phyloP scores from a whole-genome alignment of 2,113 vertebrate genomes.

The Sebastes fasciatus region DNA sequence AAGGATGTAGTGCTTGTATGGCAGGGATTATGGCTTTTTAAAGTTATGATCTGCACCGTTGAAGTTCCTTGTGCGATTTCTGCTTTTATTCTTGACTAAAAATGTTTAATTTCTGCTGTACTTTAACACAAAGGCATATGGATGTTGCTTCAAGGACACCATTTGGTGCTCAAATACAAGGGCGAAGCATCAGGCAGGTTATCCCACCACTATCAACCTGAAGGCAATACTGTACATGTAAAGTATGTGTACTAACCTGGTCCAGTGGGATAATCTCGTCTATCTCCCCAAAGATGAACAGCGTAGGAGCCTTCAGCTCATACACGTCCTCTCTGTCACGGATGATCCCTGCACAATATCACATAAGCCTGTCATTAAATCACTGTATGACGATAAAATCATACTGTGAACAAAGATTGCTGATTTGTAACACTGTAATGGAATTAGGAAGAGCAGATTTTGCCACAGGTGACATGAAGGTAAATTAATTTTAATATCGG shows the following conservation, averaged over 20 bases:
- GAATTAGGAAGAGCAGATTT: neutral
- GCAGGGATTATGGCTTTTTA: neutral
- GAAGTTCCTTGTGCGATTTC: neutral
- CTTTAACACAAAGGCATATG: neutral
- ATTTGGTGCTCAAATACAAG: neutral
- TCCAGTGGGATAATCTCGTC: slow-evolving; percentile 82
- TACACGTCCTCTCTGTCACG: slow-evolving; percentile 80
- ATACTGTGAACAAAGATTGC: neutral
- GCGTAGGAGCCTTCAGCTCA: slow-evolving; percentile 81
- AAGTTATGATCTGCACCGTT: neutral
- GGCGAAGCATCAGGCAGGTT: too few relatives aligned
- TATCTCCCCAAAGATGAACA: slow-evolving; percentile 90
- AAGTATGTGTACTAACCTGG: slow-evolving; percentile 72
- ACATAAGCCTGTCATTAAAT: slow-evolving; percentile 12
- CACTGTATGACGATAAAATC: neutral
- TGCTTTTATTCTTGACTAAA: neutral
- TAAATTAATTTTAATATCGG: neutral
- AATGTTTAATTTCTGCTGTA: neutral
- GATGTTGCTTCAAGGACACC: neutral
- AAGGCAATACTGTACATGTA: neutral
- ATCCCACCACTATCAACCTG: neutral
- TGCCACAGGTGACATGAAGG: neutral
- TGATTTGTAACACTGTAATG: neutral
- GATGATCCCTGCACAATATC: slow-evolving; percentile 81
- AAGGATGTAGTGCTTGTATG: neutral